Evolutionary conservation across 2,113 vertebrate genomes (phyloP), one percentile per base, ranked within the genome.

Genomic region (Rhabdomys dilectus): DNA sequence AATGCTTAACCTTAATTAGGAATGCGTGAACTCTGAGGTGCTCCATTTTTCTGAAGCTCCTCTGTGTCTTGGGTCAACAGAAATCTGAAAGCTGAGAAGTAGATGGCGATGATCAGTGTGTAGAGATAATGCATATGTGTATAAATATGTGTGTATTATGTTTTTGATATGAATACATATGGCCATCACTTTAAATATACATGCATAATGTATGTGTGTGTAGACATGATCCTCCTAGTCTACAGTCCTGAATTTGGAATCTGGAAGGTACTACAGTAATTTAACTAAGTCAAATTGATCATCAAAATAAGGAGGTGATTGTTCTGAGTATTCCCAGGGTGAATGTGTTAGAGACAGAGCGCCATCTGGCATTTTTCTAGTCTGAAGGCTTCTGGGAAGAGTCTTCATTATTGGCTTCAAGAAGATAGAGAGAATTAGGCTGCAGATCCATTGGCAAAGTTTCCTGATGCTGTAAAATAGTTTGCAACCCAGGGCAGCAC

Each of bases 281-380:
- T 95, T 85, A 87, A 93, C 45, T 88, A 73, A 93, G 89, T 92
- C 85, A 95, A 95, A 88, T 48, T 26, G 56, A 90, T 96, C 64
- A 85, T 91, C 94, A 92, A 96, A 92, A 80, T 85, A 95, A 86
- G 77, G 58, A 92, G 21, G 39, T 85, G 62, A 95, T 31, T 26
- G 64, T 42, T 88, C 51, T 31, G 64, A 93, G 48, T 92, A 80
- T 95, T 93, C 62, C 88, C 80, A 42, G 60, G 76, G 62, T 90
- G 76, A 96, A 68, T 66, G 8, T 73, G 45, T 89, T 94, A 91
- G 77, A 89, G 62, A 58, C 70, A 95, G 66, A 78, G 58, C 0
- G 0, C 91, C 94, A 96, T 94, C 93, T 96, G 93, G 72, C 85
- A 97, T 89, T 92, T 96, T 96, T 96, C 68, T 96, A 77, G 70